Percentiles rank a stretch among this genome's conserved stretches.
Evolutionary conservation across 2,797 vertebrate genomes (phyloP).

Genomic region (Orientallactaga sibirica): DNA sequence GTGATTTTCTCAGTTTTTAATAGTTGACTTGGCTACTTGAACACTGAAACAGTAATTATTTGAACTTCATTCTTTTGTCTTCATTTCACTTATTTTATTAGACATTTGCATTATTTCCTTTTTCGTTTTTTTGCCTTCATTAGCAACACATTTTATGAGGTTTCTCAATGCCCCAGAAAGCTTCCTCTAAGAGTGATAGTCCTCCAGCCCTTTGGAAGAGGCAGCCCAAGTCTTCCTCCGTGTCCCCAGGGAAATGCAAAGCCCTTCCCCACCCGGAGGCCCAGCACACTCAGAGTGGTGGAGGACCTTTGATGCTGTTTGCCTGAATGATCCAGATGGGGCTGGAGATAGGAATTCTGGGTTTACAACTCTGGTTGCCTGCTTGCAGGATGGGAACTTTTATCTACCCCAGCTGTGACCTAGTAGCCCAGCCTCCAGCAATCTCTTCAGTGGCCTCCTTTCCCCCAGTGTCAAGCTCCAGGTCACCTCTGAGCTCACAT

Average conservation of each 20-base stretch:
- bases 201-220: conserved; percentile 24
- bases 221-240: neutral
- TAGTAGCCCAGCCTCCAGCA: neutral
- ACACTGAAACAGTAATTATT: neutral
- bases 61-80: neutral
- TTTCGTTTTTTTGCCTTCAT: neutral
- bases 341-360: neutral
- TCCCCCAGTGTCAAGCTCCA: neutral
- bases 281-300: neutral
- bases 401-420: neutral
- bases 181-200: neutral
- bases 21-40: neutral
- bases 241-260: neutral
- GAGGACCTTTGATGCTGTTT: neutral
- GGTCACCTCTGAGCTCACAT: neutral
- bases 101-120: neutral
- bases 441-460: neutral
- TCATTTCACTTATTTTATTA: conserved; percentile 20
- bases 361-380: neutral
- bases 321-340: neutral
- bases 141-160: neutral
- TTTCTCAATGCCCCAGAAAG: conserved; percentile 39
- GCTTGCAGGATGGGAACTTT: neutral
- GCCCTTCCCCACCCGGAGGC: neutral
- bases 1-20: neutral